Evolutionary conservation across 2,113 vertebrate genomes (phyloP), one percentile per base, ranked within the genome.

Genomic region (Eupsittula cactorum): DNA sequence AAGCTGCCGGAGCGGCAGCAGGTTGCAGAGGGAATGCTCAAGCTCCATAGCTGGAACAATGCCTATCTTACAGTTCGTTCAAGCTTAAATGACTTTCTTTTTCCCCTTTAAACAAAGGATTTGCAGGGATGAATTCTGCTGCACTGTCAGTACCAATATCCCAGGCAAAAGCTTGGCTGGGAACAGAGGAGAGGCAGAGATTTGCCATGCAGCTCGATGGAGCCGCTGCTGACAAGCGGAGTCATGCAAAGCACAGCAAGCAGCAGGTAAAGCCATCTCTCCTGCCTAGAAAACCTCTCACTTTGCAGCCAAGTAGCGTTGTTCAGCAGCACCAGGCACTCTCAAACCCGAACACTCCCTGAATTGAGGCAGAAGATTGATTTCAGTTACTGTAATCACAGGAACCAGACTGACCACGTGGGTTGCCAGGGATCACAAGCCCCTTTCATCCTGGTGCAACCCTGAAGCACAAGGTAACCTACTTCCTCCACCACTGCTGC

Each of bases 391-490:
- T 2, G 8, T 23, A 57, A 47, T 2, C 52, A 35, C 3, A 53
- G 82, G 89, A 31, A 18, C 29, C 3, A 6, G 35, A 35, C 90
- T 77, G 65, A 82, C 88, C 76, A 65, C 83, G 41, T 0, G 0
- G 79, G 63, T 63, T 64, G 64, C 86, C 24, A 1, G 65, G 41
- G 68, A 31, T 10, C 75, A 6, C 79, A 44, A 1, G 8, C 1
- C 41, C 63, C 70, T 83, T 16, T 74, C 68, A 77, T 88, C 63
- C 82, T 39, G 19, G 10, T n/a, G 49, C 7, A 92, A 28, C 86
- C 94, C 88, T 9, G 42, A 17, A 77, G 88, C 95, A 92, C 80
- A 44, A 11, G 37, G 21, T 42, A 90, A 86, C 90, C 94, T 86
- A 62, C 18, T 90, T 93, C 60, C 83, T 20, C 39, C 75, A 31